A percentile compares a stretch with the other conserved stretches of the same genome.
Evolutionary conservation across 2,113 vertebrate species (phyloP).

Genomic region (Rhadina sibilatrix): DNA sequence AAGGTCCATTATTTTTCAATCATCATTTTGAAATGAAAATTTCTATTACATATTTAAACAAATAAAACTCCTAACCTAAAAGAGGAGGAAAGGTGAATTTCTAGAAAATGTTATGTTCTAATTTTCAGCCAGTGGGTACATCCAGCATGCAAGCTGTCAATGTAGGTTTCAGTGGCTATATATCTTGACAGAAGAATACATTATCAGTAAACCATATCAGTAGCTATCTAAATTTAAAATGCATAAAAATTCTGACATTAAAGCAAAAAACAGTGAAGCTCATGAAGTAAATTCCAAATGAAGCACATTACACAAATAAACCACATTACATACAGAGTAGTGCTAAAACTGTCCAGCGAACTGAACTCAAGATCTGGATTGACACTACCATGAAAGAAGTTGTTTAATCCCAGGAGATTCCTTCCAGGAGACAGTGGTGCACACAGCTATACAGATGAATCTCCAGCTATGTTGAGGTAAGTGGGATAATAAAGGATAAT

Average conservation of each 20-base stretch:
- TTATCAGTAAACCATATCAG: not conserved
- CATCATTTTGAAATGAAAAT: not conserved
- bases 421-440: not conserved
- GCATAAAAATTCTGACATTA: not conserved
- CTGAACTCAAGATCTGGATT: not conserved
- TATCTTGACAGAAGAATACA: not conserved
- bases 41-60: not conserved
- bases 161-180: not conserved
- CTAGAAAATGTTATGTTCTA: not conserved
- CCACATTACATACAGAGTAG: not conserved
- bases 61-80: not conserved
- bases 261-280: not conserved
- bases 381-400: not conserved
- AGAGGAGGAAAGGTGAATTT: not conserved
- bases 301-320: not conserved
- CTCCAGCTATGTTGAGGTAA: not conserved
- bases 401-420: not conserved
- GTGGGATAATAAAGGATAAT: not conserved
- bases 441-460: not conserved
- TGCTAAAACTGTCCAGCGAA: not conserved
- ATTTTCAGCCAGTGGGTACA: not conserved
- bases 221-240: not conserved
- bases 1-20: not conserved
- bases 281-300: not conserved
- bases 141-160: not conserved